Percentiles rank a stretch among this genome's conserved stretches.
These are phyloP conservation scores for Bos javanicus DNA, from an alignment of 2,113 vertebrate genomes.

Conservation along the genomic window DNA sequence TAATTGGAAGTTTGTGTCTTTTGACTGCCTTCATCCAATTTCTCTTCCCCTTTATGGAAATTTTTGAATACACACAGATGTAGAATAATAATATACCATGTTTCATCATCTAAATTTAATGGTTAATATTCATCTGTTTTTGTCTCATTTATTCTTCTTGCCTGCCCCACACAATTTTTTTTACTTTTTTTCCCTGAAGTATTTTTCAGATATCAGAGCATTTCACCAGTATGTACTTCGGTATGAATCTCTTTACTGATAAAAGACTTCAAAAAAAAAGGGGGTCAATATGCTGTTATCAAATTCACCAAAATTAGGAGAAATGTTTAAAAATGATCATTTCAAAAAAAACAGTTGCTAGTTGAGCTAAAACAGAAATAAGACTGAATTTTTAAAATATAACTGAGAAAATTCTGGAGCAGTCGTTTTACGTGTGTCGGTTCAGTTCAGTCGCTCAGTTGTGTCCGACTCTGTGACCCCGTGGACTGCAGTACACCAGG, in stretches of 20 bases:
- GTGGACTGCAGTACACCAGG: neutral
- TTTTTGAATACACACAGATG: neutral
- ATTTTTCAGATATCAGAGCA: neutral
- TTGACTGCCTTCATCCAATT: neutral
- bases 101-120: neutral
- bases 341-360: neutral
- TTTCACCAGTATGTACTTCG: neutral
- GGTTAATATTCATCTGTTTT: neutral
- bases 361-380: neutral
- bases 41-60: neutral
- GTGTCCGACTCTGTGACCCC: neutral
- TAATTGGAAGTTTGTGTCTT: neutral
- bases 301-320: neutral
- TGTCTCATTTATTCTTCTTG: neutral
- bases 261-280: neutral
- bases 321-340: slow-evolving; percentile 9
- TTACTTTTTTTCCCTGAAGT: slow-evolving; percentile 12
- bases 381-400: neutral
- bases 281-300: neutral
- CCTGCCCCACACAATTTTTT: neutral
- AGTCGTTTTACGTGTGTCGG: neutral
- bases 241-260: neutral
- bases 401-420: neutral
- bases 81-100: neutral
- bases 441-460: neutral